Evolutionary conservation across 2,888 invertebrate genomes (phyloP).

Genomic region (Cheilosia variabilis): DNA sequence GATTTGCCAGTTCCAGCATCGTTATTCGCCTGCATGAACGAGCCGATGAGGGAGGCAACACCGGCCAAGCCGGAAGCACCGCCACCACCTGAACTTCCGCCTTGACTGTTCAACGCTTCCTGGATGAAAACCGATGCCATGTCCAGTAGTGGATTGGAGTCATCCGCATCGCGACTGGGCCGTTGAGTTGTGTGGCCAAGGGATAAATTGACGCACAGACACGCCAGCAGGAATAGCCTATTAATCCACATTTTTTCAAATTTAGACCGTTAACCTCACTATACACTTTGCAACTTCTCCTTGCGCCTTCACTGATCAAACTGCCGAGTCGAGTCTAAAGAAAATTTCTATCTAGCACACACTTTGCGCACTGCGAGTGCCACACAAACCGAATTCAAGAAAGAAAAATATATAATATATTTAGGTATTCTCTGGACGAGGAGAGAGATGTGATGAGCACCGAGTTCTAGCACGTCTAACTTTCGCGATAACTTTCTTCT

Average conservation of each 20-base stretch:
- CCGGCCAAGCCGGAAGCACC: slow-evolving; percentile 83
- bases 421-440: slow-evolving; percentile 23
- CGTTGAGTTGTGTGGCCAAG: slow-evolving; percentile 79
- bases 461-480: slow-evolving; percentile 79
- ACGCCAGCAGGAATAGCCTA: slow-evolving; percentile 79
- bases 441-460: slow-evolving; percentile 48
- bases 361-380: slow-evolving; percentile 30
- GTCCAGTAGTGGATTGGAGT: slow-evolving; percentile 87
- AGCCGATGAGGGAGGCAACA: slow-evolving; percentile 87
- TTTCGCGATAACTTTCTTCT: slow-evolving; percentile 82
- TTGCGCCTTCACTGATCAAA: slow-evolving; percentile 40
- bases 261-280: slow-evolving; percentile 43
- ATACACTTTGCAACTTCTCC: slow-evolving; percentile 48
- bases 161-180: slow-evolving; percentile 84
- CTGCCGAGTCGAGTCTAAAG: slow-evolving; percentile 34
- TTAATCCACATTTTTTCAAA: slow-evolving; percentile 78
- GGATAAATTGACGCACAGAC: slow-evolving; percentile 80
- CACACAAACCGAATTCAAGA: slow-evolving; percentile 29
- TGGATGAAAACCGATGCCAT: slow-evolving; percentile 88
- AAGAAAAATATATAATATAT: neutral
- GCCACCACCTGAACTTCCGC: slow-evolving; percentile 80
- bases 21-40: slow-evolving; percentile 88
- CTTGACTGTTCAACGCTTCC: slow-evolving; percentile 84
- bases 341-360: slow-evolving; percentile 61
- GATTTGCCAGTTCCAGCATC: slow-evolving; percentile 82